Evolutionary conservation across 2,797 vertebrate genomes (phyloP).

Genomic region (Sebastes vulpes): DNA sequence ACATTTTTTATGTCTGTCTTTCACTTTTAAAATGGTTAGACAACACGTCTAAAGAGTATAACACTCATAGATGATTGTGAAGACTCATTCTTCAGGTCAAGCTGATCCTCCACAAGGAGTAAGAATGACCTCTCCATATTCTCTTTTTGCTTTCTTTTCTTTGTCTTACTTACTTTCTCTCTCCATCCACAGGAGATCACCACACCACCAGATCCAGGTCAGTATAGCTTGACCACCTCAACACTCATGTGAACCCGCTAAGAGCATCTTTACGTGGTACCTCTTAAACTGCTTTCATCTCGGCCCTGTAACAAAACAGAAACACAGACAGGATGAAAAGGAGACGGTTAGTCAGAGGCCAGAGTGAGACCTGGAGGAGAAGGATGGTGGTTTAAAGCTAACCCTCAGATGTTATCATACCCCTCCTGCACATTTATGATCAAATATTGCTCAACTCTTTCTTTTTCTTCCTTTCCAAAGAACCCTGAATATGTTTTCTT

Average conservation of each 20-base stretch:
- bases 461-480: neutral
- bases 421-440: conserved; percentile 9
- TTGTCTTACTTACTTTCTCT: neutral
- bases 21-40: neutral
- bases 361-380: conserved; percentile 30
- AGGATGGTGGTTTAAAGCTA: conserved; percentile 24
- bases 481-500: conserved; percentile 1
- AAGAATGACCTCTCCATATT: conserved; percentile 19
- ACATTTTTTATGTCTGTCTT: neutral
- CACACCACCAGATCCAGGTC: conserved; percentile 73
- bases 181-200: conserved; percentile 69
- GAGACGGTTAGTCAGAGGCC: conserved; percentile 29
- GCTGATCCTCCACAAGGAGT: conserved; percentile 4
- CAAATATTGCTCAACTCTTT: conserved; percentile 10
- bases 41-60: neutral
- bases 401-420: conserved; percentile 14
- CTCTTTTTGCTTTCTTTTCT: neutral
- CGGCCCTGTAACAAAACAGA: conserved; percentile 23
- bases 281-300: conserved; percentile 51
- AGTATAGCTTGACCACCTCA: conserved; percentile 56
- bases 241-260: conserved; percentile 30
- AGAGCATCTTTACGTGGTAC: conserved; percentile 1
- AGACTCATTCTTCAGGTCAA: conserved; percentile 45
- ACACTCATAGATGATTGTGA: neutral
- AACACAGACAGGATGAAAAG: conserved; percentile 29